Base-by-base conservation (phyloP, 2,113 vertebrate genomes). In the Solea senegalensis region DNA sequence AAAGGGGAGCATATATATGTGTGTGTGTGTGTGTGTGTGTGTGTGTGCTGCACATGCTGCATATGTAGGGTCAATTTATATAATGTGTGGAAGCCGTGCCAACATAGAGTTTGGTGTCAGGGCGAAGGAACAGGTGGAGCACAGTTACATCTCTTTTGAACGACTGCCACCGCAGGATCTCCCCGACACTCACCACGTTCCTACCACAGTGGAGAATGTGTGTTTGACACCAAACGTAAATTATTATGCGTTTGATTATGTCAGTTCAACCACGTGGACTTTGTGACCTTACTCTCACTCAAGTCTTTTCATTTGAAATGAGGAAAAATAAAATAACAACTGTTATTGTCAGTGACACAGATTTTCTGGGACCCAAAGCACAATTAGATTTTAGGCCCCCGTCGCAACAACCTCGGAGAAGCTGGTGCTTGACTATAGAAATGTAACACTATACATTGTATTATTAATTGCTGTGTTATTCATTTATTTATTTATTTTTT, bases 61-160 rank as follows among this genome's bases (percentile, higher is more conserved):
- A 62, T 46, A n/a, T 64, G 58, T 45, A 54, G 10, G 11, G 28
- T 34, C 45, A 1, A 21, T 34, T 46, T 52, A 58, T 59, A 44
- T 34, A 34, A 9, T 9, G 34, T 3, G 27, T 59, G 56, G 4
- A 44, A 21, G 50, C 13, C 59, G 69, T 77, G 70, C 50, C 63
- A 71, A 14, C 5, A 4, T 13, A n/a, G 21, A 21, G 26, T 34
- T 49, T 60, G 56, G 48, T 80, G 65, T 80, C 28, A 52, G 74
- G 71, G 63, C 74, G 80, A 59, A 75, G 39, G 55, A 78, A 76
- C 78, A 88, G 80, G 70, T 75, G 64, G 81, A 77, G 58, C 74
- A 74, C 70, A 61, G 61, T 69, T 3, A 43, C 67, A 26, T 65
- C 57, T 73, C 28, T 79, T 21, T 58, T 81, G 65, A 76, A 69